These are phyloP conservation scores for Eospalax fontanierii DNA, from an alignment of 2,797 vertebrate genomes.

Conservation along the genomic window DNA sequence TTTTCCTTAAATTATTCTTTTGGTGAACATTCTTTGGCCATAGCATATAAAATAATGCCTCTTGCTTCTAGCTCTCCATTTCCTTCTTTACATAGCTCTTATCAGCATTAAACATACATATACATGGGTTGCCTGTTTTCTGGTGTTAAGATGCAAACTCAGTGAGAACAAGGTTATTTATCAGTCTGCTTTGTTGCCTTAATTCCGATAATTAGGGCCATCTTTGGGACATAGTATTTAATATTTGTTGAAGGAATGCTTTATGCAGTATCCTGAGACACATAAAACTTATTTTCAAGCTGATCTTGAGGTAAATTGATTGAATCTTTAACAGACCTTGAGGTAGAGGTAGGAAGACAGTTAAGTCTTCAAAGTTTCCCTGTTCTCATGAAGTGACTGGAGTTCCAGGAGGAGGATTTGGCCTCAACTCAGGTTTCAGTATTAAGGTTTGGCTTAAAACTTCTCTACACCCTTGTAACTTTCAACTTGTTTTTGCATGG, in stretches of 20 bases:
- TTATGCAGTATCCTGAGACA: conserved; percentile 37
- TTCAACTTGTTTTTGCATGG: conserved; percentile 33
- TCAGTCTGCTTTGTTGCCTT: conserved; percentile 39
- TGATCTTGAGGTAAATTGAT: conserved; percentile 59
- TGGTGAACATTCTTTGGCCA: conserved; percentile 31
- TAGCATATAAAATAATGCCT: conserved; percentile 37
- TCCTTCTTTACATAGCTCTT: conserved; percentile 24
- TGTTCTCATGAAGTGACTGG: conserved; percentile 59
- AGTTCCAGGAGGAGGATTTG: conserved; percentile 56
- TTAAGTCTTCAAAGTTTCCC: conserved; percentile 48
- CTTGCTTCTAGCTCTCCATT: conserved; percentile 15
- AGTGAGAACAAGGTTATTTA: background rate
- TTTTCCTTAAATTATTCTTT: conserved; percentile 59
- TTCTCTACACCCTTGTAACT: background rate
- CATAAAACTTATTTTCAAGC: conserved; percentile 37
- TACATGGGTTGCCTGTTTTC: conserved; percentile 23
- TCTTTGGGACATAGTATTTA: conserved; percentile 43
- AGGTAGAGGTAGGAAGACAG: background rate
- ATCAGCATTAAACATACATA: conserved; percentile 32
- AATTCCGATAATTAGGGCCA: conserved; percentile 9
- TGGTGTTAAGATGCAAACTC: conserved; percentile 22
- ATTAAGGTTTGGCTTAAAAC: conserved; percentile 52
- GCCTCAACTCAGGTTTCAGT: conserved; percentile 31
- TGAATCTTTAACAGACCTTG: conserved; percentile 56
- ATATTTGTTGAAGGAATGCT: conserved; percentile 46